These are phyloP conservation scores for Azorinus chamasolen DNA, from an alignment of 2,888 invertebrate genomes.

Conservation along the genomic window DNA sequence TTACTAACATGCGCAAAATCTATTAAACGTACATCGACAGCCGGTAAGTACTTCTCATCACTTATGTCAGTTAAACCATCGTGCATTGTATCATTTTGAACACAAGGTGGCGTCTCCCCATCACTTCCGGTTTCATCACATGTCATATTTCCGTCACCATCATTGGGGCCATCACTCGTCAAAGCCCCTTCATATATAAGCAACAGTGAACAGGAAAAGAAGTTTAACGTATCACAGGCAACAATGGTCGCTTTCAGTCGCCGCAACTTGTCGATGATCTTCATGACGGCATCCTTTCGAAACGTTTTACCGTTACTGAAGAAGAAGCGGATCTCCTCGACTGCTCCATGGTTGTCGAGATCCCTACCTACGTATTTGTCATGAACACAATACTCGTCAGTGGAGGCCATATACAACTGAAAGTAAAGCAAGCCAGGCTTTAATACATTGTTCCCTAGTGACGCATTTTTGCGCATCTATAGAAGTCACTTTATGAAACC, in stretches of 20 bases:
- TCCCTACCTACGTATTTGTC: slow-evolving; percentile 88
- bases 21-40: slow-evolving; percentile 94
- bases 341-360: slow-evolving; percentile 87
- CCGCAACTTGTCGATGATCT: slow-evolving; percentile 85
- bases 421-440: slow-evolving; percentile 11
- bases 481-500: too few relatives aligned
- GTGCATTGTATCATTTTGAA: background rate
- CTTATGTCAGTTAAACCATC: background rate
- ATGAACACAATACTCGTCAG: slow-evolving; percentile 86
- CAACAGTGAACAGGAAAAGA: slow-evolving; percentile 88
- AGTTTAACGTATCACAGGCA: slow-evolving; percentile 86
- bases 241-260: slow-evolving; percentile 84
- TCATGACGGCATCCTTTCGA: slow-evolving; percentile 82
- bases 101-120: background rate
- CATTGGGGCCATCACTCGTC: background rate
- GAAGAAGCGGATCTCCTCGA: slow-evolving; percentile 86
- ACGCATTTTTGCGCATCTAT: too few relatives aligned
- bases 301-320: slow-evolving; percentile 87
- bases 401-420: slow-evolving; percentile 87
- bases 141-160: background rate
- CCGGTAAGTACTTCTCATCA: background rate
- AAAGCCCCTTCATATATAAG: slow-evolving; percentile 87
- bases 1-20: slow-evolving; percentile 97
- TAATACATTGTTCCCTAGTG: too few relatives aligned
- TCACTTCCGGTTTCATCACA: background rate